Evolutionary conservation across 2,797 vertebrate species (phyloP).

Genomic region (Pangasius larnaudii): DNA sequence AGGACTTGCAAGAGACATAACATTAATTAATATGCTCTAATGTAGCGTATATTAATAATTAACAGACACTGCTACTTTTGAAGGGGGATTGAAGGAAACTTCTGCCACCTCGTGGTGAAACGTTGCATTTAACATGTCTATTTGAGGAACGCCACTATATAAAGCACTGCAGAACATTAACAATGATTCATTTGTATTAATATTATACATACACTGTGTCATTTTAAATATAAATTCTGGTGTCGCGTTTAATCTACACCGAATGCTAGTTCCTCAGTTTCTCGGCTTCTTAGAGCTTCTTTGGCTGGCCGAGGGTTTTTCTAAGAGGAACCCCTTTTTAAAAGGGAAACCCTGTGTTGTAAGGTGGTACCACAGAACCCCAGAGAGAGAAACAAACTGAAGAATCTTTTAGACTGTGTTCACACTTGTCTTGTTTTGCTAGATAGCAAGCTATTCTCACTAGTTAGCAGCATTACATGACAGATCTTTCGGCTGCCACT

Average conservation of each 20-base stretch:
- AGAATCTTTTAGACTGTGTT: not conserved
- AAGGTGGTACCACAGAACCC: not conserved
- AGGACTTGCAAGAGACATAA: too few species aligned
- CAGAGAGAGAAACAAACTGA: not conserved
- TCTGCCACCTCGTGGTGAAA: conserved; percentile 46
- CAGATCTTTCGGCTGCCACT: not conserved
- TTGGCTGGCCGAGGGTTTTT: not conserved
- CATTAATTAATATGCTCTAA: not conserved
- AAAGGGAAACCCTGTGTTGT: not conserved
- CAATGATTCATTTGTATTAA: not conserved
- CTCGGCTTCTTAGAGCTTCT: not conserved
- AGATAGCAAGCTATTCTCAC: not conserved
- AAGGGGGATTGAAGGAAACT: not conserved
- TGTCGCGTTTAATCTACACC: not conserved
- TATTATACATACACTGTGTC: not conserved
- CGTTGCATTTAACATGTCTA: not conserved
- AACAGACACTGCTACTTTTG: not conserved
- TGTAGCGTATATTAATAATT: not conserved
- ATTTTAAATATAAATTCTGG: not conserved
- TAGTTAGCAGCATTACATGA: not conserved
- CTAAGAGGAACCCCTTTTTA: not conserved
- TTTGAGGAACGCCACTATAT: not conserved
- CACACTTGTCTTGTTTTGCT: not conserved
- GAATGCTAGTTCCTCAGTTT: not conserved
- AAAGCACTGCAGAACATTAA: not conserved